A percentile compares a stretch with the other conserved stretches of the same genome.
These are phyloP conservation scores for Phortica okadai DNA, from an alignment of 2,888 invertebrate species.

Conservation along the genomic window DNA sequence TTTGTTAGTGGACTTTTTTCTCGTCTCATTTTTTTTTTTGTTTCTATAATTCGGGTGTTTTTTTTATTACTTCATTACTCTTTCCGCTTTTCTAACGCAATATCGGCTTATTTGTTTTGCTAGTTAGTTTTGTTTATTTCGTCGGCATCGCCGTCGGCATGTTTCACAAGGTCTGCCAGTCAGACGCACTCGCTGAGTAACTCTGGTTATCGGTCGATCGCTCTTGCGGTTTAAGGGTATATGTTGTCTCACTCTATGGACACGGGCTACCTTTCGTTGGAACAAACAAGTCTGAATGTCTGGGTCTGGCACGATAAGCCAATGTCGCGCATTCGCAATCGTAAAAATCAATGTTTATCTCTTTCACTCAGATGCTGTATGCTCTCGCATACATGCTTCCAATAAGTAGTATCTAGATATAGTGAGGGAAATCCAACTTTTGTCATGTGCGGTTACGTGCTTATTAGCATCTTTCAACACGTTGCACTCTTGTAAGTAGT, in stretches of 20 bases:
- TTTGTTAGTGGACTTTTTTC: neutral
- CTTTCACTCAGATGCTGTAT: neutral
- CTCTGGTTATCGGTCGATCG: neutral
- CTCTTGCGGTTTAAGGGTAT: neutral
- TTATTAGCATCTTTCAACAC: no score
- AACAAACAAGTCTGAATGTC: neutral
- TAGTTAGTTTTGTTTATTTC: constrained; percentile 21
- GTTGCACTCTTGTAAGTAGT: no score
- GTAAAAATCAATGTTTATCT: neutral
- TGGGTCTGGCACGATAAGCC: neutral
- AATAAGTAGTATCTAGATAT: neutral
- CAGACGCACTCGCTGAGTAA: neutral
- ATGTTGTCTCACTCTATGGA: no score
- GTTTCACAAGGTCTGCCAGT: neutral
- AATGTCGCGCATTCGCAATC: neutral
- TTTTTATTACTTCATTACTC: neutral
- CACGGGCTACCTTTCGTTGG: neutral
- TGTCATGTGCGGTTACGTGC: no score
- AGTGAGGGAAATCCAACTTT: no score
- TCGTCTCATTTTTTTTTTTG: neutral
- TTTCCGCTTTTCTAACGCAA: neutral
- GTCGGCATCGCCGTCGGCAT: neutral
- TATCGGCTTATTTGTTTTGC: constrained; percentile 29
- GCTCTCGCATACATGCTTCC: neutral
- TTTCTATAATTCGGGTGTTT: neutral